phyloP scores from a whole-genome alignment of 2,113 vertebrate species.

The Pristiophorus japonicus region DNA sequence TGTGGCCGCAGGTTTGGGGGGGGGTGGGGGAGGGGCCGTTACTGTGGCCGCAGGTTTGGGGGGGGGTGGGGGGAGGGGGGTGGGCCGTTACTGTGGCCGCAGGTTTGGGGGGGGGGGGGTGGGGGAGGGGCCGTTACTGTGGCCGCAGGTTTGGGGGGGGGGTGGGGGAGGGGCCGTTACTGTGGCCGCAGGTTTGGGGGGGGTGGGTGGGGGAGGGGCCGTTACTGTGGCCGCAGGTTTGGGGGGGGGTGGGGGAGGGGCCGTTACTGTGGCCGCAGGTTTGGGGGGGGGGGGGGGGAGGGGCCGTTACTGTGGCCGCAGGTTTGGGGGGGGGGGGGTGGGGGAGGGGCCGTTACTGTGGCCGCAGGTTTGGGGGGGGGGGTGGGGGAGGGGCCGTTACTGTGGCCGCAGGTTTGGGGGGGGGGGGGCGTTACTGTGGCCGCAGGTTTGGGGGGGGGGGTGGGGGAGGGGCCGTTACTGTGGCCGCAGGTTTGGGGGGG shows the following conservation, averaged over 20 bases:
- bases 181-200: background rate
- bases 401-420: background rate
- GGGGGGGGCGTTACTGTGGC: background rate
- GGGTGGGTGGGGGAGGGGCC: background rate
- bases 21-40: background rate
- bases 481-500: background rate
- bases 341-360: background rate
- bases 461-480: background rate
- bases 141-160: background rate
- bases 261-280: too few species aligned
- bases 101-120: background rate
- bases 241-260: background rate
- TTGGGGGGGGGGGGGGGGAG: background rate
- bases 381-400: background rate
- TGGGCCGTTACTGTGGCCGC: too few species aligned
- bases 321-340: background rate
- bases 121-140: background rate
- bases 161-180: background rate
- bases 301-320: too few species aligned
- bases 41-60: background rate
- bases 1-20: background rate
- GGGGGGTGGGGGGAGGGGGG: background rate
- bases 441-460: background rate
- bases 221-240: too few species aligned
- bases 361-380: background rate